Evolutionary conservation across 2,888 invertebrate genomes (phyloP).

Genomic region (Microctonus brassicae): DNA sequence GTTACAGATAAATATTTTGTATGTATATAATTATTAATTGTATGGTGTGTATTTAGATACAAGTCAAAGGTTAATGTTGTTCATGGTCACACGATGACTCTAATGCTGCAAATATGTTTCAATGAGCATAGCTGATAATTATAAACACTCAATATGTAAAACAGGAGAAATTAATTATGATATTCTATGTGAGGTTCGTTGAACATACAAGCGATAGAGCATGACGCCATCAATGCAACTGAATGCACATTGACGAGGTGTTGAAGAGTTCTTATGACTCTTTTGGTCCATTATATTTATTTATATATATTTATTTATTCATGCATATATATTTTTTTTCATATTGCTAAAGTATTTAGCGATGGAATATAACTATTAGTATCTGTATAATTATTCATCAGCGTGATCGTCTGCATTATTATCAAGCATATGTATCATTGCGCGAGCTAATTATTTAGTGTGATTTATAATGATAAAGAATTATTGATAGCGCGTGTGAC

Average conservation of each 20-base stretch:
- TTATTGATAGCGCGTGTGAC: no score
- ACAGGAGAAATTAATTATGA: slow-evolving; percentile 32
- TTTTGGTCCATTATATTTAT: not conserved
- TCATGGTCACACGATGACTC: slow-evolving; percentile 14
- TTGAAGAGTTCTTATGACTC: not conserved
- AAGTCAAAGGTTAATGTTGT: not conserved
- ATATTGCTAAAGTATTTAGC: no score
- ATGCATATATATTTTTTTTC: not conserved
- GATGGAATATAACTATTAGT: no score
- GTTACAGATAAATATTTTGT: not conserved
- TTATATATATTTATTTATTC: not conserved
- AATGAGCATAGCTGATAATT: slow-evolving; percentile 23
- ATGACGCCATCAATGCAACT: slow-evolving; percentile 61
- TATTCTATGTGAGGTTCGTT: slow-evolving; percentile 36
- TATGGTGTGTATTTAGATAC: no score
- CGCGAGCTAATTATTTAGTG: no score
- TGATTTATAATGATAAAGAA: no score
- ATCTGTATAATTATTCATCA: no score
- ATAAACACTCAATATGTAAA: slow-evolving; percentile 37
- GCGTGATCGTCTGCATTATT: no score
- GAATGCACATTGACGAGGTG: slow-evolving; percentile 38
- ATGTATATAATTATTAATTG: no score
- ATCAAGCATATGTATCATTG: no score
- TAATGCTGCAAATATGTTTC: slow-evolving; percentile 30
- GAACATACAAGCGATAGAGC: slow-evolving; percentile 55